Evolutionary conservation across 2,113 vertebrate species (phyloP).

Genomic region (Trogon surrucura): DNA sequence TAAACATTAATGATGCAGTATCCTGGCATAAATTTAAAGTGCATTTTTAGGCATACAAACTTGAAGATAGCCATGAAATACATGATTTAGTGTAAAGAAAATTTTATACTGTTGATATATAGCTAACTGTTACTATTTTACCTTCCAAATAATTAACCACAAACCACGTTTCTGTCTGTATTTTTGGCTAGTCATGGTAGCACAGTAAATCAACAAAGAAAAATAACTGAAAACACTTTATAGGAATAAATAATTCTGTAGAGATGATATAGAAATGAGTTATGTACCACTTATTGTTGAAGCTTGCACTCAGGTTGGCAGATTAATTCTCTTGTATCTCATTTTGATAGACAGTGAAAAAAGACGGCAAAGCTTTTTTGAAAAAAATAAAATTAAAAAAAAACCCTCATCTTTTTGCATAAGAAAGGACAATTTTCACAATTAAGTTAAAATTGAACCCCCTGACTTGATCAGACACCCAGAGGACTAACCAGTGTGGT

Average conservation of each 20-base stretch:
- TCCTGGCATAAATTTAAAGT: background rate
- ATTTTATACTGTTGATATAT: background rate
- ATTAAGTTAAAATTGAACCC: background rate
- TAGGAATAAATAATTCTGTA: background rate
- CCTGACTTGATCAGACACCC: background rate
- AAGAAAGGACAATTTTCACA: background rate
- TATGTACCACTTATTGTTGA: background rate
- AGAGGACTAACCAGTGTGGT: background rate
- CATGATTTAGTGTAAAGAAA: background rate
- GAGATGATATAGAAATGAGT: background rate
- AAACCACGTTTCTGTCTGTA: background rate
- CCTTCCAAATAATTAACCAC: background rate
- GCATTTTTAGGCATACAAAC: background rate
- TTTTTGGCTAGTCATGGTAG: background rate
- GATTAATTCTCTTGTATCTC: background rate
- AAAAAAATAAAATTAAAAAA: background rate
- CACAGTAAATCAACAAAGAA: background rate
- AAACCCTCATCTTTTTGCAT: rapidly evolving
- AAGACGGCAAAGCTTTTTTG: background rate
- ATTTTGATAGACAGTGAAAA: background rate
- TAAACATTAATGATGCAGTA: constrained; percentile 37
- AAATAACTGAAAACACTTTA: background rate
- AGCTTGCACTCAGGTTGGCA: background rate
- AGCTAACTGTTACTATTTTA: background rate
- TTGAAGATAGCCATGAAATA: background rate